Evolutionary conservation across 1,140 invertebrate genomes (phyloP).

Genomic region (Drosophila mauritiana): DNA sequence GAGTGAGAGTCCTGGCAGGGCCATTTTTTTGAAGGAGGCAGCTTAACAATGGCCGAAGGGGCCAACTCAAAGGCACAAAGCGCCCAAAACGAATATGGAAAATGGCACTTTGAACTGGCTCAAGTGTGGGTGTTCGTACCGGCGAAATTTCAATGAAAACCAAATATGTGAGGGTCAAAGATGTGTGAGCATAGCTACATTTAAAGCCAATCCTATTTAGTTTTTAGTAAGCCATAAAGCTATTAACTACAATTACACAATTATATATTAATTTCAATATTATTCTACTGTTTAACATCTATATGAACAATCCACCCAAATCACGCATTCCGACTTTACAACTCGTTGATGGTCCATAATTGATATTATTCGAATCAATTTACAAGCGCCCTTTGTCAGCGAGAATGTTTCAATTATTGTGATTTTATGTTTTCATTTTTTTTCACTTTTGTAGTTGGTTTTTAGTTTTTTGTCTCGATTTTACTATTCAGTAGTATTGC

Average conservation of each 20-base stretch:
- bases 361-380: constrained; percentile 30
- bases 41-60: constrained; percentile 40
- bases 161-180: constrained; percentile 1
- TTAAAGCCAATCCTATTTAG: not conserved
- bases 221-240: not conserved
- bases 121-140: constrained; percentile 6
- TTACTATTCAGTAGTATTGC: not conserved
- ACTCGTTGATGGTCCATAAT: constrained; percentile 33
- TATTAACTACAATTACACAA: not conserved
- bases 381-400: constrained; percentile 30
- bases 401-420: constrained; percentile 30
- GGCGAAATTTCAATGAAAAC: constrained; percentile 11
- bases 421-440: constrained; percentile 8
- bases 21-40: constrained; percentile 14
- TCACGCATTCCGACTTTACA: constrained; percentile 1
- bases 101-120: constrained; percentile 18
- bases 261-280: not conserved
- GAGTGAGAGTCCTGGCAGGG: constrained; percentile 5
- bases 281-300: not conserved
- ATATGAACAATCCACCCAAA: not conserved
- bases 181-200: not conserved
- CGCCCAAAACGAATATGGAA: constrained; percentile 40
- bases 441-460: not conserved
- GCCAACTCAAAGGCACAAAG: constrained; percentile 42
- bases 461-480: constrained; percentile 5